Evolutionary conservation across 92 coral and sea anemone species (phyloP).

Genomic region (Porites divaricata): DNA sequence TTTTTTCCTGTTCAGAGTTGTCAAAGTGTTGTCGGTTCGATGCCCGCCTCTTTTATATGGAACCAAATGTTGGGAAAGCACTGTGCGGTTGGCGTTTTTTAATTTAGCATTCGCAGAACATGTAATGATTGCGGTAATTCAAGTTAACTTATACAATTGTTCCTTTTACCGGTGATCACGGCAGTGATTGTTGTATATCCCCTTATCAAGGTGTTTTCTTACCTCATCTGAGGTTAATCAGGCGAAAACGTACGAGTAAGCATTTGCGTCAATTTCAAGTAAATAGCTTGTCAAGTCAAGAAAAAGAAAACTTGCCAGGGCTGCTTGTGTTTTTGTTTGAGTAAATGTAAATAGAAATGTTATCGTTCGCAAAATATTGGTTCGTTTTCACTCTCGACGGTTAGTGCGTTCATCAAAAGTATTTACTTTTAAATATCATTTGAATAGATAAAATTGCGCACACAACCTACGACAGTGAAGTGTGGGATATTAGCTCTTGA

Average conservation of each 20-base stretch:
- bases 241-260: no score
- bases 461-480: neutral
- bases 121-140: conserved; percentile 38
- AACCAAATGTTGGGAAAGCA: neutral
- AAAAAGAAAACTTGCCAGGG: neutral
- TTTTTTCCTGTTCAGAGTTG: conserved; percentile 24
- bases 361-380: neutral
- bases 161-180: conserved; percentile 25
- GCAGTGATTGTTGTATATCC: neutral
- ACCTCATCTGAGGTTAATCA: neutral
- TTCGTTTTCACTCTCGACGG: neutral
- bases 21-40: conserved; percentile 17
- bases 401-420: neutral
- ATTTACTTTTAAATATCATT: conserved; percentile 7
- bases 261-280: neutral
- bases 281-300: neutral
- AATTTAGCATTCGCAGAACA: neutral
- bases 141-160: conserved; percentile 7
- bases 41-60: conserved; percentile 11
- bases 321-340: conserved; percentile 1
- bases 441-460: neutral
- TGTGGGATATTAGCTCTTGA: neutral
- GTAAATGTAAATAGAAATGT: conserved; percentile 1
- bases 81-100: neutral
- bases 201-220: neutral